These are phyloP conservation scores for Stenichneumon culpator DNA, from an alignment of 2,888 invertebrate genomes.

Conservation along the genomic window DNA sequence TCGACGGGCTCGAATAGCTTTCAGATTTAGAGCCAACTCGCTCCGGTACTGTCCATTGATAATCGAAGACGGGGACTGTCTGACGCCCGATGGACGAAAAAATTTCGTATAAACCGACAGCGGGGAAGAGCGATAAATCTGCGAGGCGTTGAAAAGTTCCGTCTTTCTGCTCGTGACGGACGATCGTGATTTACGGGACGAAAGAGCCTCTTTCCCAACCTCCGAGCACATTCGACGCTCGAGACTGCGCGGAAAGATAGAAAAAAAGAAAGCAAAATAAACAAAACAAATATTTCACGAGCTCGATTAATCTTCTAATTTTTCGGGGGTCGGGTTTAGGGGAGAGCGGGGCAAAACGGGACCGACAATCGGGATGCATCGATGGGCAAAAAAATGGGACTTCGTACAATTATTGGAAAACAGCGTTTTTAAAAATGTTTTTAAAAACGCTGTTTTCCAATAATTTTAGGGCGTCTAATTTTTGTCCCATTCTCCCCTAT, in stretches of 20 bases:
- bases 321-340: background rate
- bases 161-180: slow-evolving; percentile 64
- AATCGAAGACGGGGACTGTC: slow-evolving; percentile 53
- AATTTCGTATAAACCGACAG: slow-evolving; percentile 41
- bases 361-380: no score
- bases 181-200: slow-evolving; percentile 65
- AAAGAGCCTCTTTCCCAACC: slow-evolving; percentile 57
- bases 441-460: no score
- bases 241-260: slow-evolving; percentile 10
- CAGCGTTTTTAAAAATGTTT: no score
- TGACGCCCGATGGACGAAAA: slow-evolving; percentile 39
- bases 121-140: slow-evolving; percentile 63
- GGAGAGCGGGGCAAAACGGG: background rate
- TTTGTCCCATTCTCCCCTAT: background rate
- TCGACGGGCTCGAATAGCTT: slow-evolving; percentile 8
- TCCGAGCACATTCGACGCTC: slow-evolving; percentile 40
- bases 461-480: no score
- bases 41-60: slow-evolving; percentile 36
- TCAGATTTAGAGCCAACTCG: background rate
- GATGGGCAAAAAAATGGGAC: no score
- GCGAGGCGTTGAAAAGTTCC: slow-evolving; percentile 62
- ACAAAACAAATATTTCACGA: slow-evolving; percentile 15
- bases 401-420: no score
- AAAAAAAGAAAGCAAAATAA: slow-evolving; percentile 3
- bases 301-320: slow-evolving; percentile 11